These are phyloP conservation scores for Pseudorasbora parva DNA, from an alignment of 2,113 vertebrate species.

Conservation along the genomic window DNA sequence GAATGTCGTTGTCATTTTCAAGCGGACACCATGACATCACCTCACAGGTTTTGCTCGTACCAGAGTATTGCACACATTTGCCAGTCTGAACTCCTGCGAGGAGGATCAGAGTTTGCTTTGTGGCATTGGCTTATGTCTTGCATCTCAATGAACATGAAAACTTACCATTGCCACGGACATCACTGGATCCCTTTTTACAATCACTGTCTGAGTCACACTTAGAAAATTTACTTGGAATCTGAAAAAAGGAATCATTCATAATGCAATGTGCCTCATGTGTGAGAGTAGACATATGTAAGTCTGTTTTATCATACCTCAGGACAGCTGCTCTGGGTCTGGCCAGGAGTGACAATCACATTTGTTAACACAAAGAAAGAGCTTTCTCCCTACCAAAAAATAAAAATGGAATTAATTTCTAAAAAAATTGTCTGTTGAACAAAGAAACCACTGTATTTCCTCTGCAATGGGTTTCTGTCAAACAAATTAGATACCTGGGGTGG, in stretches of 20 bases:
- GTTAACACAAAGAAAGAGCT: slow-evolving; percentile 85
- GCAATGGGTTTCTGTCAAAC: not conserved
- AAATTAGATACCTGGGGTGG: slow-evolving; percentile 83
- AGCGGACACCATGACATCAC: slow-evolving; percentile 84
- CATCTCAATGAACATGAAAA: not conserved
- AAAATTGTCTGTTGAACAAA: not conserved
- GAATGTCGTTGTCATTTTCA: slow-evolving; percentile 72
- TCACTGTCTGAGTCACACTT: slow-evolving; percentile 58
- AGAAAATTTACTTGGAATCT: slow-evolving; percentile 76
- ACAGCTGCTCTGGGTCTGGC: slow-evolving; percentile 80
- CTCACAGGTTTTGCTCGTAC: slow-evolving; percentile 77
- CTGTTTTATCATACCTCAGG: slow-evolving; percentile 73
- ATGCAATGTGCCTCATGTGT: not conserved
- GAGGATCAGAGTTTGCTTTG: not conserved
- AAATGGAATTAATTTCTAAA: not conserved
- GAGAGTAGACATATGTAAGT: not conserved
- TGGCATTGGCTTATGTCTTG: not conserved
- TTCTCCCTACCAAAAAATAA: slow-evolving; percentile 72
- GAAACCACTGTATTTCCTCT: not conserved
- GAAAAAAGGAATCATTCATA: not conserved
- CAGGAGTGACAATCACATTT: slow-evolving; percentile 80
- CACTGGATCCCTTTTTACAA: slow-evolving; percentile 70
- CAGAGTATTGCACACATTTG: slow-evolving; percentile 70
- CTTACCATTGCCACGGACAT: slow-evolving; percentile 79
- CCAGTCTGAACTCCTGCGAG: slow-evolving; percentile 81